Evolutionary conservation across 1,140 invertebrate genomes (phyloP).

Genomic region (Dreissena polymorpha): DNA sequence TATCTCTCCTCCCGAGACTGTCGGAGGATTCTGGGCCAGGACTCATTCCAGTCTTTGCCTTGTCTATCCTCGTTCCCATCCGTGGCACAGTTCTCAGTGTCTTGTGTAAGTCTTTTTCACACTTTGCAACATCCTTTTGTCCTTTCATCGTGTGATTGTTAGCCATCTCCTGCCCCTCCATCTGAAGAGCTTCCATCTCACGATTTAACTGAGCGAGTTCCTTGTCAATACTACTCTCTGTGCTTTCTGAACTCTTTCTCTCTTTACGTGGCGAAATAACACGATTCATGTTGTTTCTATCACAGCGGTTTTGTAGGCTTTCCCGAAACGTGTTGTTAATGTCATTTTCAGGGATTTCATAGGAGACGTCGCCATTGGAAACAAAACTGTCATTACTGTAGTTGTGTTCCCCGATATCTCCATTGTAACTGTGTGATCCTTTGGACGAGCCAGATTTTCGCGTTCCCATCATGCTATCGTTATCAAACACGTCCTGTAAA

Average conservation of each 20-base stretch:
- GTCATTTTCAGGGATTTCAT: slow-evolving; percentile 71
- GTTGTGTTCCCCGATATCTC: slow-evolving; percentile 60
- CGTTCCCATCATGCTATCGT: slow-evolving; percentile 53
- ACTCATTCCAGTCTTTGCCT: slow-evolving; percentile 70
- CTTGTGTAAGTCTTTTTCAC: slow-evolving; percentile 62
- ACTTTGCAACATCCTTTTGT: slow-evolving; percentile 57
- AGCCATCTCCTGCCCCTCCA: slow-evolving; percentile 81
- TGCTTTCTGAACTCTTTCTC: slow-evolving; percentile 75
- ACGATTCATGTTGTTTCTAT: slow-evolving; percentile 54
- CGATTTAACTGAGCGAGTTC: slow-evolving; percentile 81
- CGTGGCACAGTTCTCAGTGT: slow-evolving; percentile 77
- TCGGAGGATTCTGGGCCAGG: slow-evolving; percentile 31
- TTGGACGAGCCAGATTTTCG: slow-evolving; percentile 51
- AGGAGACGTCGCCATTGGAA: slow-evolving; percentile 67
- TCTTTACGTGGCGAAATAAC: slow-evolving; percentile 59
- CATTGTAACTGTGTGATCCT: slow-evolving; percentile 46
- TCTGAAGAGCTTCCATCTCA: slow-evolving; percentile 82
- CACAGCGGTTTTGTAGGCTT: slow-evolving; percentile 72
- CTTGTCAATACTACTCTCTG: slow-evolving; percentile 78
- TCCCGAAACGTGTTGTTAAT: slow-evolving; percentile 74
- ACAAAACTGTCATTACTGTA: slow-evolving; percentile 75
- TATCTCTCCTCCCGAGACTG: slow-evolving; percentile 59
- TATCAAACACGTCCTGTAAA: slow-evolving; percentile 53
- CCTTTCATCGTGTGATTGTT: slow-evolving; percentile 68
- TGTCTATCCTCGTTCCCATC: slow-evolving; percentile 82